A percentile compares a stretch with the other conserved stretches of the same genome.
These are phyloP conservation scores for Bradypus variegatus DNA, from an alignment of 2,797 vertebrate species.

Conservation along the genomic window DNA sequence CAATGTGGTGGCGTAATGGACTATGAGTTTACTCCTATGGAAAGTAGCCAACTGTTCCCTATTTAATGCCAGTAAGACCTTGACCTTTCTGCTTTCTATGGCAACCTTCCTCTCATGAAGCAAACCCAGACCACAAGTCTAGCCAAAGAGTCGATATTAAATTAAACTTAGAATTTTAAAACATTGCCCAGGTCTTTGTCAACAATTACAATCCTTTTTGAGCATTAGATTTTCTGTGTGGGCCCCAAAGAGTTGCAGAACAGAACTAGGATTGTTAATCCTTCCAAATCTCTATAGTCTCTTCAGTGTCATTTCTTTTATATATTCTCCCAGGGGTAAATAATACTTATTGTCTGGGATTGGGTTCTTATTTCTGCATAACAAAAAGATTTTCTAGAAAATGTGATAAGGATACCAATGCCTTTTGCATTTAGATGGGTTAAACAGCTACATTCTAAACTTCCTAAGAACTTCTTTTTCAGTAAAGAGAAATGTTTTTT, in stretches of 20 bases:
- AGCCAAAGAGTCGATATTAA: conserved; percentile 61
- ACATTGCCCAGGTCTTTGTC: conserved; percentile 42
- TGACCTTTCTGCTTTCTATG: conserved; percentile 45
- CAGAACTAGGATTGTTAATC: conserved; percentile 19
- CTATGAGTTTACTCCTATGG: conserved; percentile 17
- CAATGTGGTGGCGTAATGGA: conserved; percentile 4
- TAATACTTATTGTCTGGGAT: conserved; percentile 26
- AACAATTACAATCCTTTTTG: conserved; percentile 39
- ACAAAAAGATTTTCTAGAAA: conserved; percentile 49
- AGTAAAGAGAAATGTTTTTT: neutral
- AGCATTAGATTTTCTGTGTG: conserved; percentile 26
- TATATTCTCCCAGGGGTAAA: conserved; percentile 44
- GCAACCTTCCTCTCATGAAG: conserved; percentile 49
- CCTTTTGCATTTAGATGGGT: neutral
- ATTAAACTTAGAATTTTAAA: conserved; percentile 64
- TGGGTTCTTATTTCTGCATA: conserved; percentile 41
- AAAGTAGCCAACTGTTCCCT: conserved; percentile 49
- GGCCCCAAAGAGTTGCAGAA: neutral
- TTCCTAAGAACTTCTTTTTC: conserved; percentile 18
- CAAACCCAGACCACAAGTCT: conserved; percentile 59
- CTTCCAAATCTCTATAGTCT: conserved; percentile 25
- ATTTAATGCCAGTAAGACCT: conserved; percentile 56
- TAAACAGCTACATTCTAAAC: neutral
- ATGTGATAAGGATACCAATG: conserved; percentile 38
- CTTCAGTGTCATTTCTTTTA: conserved; percentile 33